These are phyloP conservation scores for Pyralis farinalis DNA, from an alignment of 2,888 invertebrate genomes.

Conservation along the genomic window DNA sequence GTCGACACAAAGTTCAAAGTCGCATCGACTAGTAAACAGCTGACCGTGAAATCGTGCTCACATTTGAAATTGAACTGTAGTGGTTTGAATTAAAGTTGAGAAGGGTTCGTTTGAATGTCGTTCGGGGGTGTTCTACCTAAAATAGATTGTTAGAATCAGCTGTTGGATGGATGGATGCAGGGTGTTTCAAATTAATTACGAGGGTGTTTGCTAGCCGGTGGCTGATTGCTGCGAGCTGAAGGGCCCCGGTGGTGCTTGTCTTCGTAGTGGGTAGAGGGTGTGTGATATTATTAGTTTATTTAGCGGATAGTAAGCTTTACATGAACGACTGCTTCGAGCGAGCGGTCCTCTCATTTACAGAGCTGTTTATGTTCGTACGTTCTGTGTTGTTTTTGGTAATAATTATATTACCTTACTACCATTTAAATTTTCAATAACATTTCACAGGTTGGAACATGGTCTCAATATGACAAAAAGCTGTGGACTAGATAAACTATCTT, in stretches of 20 bases:
- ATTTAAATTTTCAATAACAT: no score
- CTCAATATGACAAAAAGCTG: no score
- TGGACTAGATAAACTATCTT: no score
- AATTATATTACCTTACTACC: no score
- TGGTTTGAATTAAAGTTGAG: background rate
- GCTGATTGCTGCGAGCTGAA: background rate
- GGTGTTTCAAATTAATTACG: conserved; percentile 4
- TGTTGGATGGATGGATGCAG: conserved; percentile 1
- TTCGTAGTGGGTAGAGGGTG: background rate
- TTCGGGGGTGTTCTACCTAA: conserved; percentile 2
- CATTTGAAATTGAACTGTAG: background rate
- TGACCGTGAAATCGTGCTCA: background rate
- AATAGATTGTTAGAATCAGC: conserved; percentile 10
- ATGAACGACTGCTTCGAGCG: background rate
- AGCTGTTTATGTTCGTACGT: background rate
- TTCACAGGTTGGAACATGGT: no score
- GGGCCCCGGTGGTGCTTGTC: background rate
- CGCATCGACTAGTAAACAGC: background rate
- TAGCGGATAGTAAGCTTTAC: background rate
- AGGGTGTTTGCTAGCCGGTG: conserved; percentile 1
- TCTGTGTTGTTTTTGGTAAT: background rate
- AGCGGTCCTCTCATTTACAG: background rate
- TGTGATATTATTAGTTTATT: background rate
- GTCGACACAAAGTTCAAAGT: background rate
- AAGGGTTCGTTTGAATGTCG: background rate